Evolutionary conservation across 2,888 invertebrate genomes (phyloP), one percentile per base, ranked within the genome.

Genomic region (Hydrotaea cyrtoneurina): DNA sequence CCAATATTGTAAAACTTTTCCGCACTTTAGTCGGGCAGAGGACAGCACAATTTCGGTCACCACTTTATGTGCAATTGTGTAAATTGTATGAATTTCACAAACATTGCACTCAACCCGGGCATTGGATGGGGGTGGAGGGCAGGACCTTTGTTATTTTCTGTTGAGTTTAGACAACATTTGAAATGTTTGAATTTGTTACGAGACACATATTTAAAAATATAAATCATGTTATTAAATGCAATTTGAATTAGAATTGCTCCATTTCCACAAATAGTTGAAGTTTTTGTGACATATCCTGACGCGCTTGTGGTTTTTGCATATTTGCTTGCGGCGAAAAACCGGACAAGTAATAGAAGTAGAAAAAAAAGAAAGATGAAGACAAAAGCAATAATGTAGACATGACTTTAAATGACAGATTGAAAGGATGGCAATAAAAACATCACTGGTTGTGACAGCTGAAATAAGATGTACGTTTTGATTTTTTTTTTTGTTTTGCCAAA

Each of bases 151-250:
- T 3, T 39, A 53, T 53, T 53, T 53, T 55, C 55, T 55, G 11
- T 55, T 23, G 10, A 55, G 55, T 55, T 53, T 23, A 5, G 21
- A 55, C 19, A 55, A 21, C 11, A 21, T 19, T 55, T 55, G 19
- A 55, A 55, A 21, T 55, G 23, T 55, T 55, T 21, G 21, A 19
- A 19, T 55, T 21, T 21, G 55, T 21, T 66, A 19, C 11, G n/a
- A 31, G 31, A n/a, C 36, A 66, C 43, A 66, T 43, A 43, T 17
- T 1, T 43, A 66, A 19, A 26, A 31, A 31, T 66, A 66, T 66
- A 66, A 43, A 66, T 66, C 66, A 66, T 66, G 10, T 43, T 66
- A 39, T 39, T 43, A 64, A 64, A 64, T 64, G 64, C 64, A 36
- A 36, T 64, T 64, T 66, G 66, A 43, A 62, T 62, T 31, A 57